A percentile compares a stretch with the other conserved stretches of the same genome.
These are phyloP conservation scores for Apoda limacodes DNA, from an alignment of 2,888 invertebrate genomes.

Conservation along the genomic window DNA sequence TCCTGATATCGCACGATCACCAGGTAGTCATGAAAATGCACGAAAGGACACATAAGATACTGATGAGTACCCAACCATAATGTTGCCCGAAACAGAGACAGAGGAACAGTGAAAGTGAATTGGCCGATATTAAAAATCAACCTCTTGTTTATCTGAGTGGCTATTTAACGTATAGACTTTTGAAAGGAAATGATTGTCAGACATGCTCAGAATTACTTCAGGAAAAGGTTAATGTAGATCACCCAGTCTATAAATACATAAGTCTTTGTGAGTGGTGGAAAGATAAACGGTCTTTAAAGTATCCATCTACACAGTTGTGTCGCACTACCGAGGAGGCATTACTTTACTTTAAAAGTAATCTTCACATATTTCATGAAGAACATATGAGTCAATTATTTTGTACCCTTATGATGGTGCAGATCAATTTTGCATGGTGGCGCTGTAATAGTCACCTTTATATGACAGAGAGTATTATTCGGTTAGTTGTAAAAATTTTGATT, in stretches of 20 bases:
- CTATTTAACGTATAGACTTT: constrained; percentile 5
- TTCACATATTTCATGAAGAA: constrained; percentile 1
- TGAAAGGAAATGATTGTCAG: constrained; percentile 4
- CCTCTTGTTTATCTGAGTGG: constrained; percentile 8
- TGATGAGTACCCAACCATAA: too few relatives aligned
- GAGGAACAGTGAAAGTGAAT: constrained; percentile 4
- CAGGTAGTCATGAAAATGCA: neutral
- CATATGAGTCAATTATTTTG: neutral
- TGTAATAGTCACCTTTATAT: constrained; percentile 1
- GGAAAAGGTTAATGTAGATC: constrained; percentile 1
- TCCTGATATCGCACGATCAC: neutral
- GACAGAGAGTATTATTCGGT: neutral
- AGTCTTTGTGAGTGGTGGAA: constrained; percentile 7
- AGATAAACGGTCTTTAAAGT: constrained; percentile 5
- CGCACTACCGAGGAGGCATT: constrained; percentile 4
- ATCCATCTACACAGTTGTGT: constrained; percentile 3
- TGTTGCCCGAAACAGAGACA: neutral
- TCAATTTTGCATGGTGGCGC: constrained; percentile 1
- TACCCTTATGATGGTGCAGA: neutral
- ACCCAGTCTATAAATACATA: constrained; percentile 8
- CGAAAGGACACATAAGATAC: neutral
- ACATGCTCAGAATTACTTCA: constrained; percentile 3
- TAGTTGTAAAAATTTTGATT: constrained; percentile 1
- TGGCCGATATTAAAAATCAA: constrained; percentile 5
- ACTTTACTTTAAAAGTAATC: constrained; percentile 1